Conservation (phyloP, 2,888 invertebrate species). For the Aporophyla nigra region DNA sequence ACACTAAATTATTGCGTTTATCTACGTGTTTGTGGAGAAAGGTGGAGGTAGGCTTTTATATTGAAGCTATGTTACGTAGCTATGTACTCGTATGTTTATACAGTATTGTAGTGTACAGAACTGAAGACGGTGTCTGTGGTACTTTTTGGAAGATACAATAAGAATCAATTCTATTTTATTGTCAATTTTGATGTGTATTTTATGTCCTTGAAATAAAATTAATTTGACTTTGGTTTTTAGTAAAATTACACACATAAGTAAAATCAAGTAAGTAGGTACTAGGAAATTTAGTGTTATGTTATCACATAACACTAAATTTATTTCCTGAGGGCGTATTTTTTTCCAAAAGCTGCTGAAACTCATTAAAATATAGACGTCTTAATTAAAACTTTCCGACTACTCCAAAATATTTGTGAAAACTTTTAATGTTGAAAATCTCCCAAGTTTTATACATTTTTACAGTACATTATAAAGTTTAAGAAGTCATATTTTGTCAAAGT, state of each 20-base stretch:
- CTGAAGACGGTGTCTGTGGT: neutral
- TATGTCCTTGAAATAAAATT: neutral
- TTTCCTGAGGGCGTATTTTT: constrained; percentile 1
- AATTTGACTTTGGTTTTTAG: neutral
- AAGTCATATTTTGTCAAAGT: constrained; percentile 45
- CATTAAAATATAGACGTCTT: constrained; percentile 25
- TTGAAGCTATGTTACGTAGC: constrained; percentile 6
- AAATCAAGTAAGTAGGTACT: neutral
- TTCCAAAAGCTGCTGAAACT: constrained; percentile 14
- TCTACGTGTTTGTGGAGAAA: constrained; percentile 63
- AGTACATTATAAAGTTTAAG: constrained; percentile 28
- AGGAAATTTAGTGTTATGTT: neutral
- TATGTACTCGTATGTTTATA: constrained; percentile 1
- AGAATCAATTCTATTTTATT: neutral
- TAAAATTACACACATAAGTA: neutral
- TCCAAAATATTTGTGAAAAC: constrained; percentile 27
- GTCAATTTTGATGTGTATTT: neutral
- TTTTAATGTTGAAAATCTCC: constrained; percentile 12
- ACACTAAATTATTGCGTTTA: constrained; percentile 67
- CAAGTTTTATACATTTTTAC: constrained; percentile 27
- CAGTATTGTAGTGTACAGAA: neutral
- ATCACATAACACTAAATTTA: too few species aligned
- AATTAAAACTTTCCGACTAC: constrained; percentile 33
- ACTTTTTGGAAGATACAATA: neutral
- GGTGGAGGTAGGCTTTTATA: constrained; percentile 50